These are phyloP conservation scores for Pelosia muscerda DNA, from an alignment of 2,888 invertebrate species.

Conservation along the genomic window DNA sequence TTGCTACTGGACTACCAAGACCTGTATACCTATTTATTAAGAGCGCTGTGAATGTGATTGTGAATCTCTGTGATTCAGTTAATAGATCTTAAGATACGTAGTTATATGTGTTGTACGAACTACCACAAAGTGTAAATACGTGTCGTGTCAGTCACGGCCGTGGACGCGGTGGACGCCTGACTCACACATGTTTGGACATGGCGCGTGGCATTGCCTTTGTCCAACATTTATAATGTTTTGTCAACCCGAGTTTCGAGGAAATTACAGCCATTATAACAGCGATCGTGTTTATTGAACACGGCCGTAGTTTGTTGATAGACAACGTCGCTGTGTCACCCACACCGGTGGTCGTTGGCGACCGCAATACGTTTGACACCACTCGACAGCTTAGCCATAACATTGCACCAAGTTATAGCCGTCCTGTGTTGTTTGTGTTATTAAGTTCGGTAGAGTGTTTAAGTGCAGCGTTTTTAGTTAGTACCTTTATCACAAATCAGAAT, in stretches of 20 bases:
- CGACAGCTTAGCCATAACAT: conserved; percentile 47
- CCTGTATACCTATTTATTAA: too few relatives aligned
- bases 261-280: conserved; percentile 61
- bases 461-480: not conserved
- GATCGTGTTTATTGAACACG: conserved; percentile 69
- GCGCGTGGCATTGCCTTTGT: conserved; percentile 84
- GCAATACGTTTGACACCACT: conserved; percentile 23
- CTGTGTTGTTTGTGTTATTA: not conserved
- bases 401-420: not conserved
- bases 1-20: not conserved
- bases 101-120: not conserved
- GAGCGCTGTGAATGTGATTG: not conserved
- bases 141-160: conserved; percentile 30
- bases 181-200: conserved; percentile 75
- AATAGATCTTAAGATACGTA: not conserved
- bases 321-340: conserved; percentile 36
- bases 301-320: conserved; percentile 46
- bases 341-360: conserved; percentile 13
- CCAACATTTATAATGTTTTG: conserved; percentile 69
- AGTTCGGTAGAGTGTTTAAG: not conserved
- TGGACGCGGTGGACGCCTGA: conserved; percentile 50
- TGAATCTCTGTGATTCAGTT: not conserved
- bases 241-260: conserved; percentile 77
- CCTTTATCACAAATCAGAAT: not conserved
- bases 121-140: conserved; percentile 7